Base-by-base conservation (phyloP, 2,888 invertebrate genomes). In the Doris montereyensis region DNA sequence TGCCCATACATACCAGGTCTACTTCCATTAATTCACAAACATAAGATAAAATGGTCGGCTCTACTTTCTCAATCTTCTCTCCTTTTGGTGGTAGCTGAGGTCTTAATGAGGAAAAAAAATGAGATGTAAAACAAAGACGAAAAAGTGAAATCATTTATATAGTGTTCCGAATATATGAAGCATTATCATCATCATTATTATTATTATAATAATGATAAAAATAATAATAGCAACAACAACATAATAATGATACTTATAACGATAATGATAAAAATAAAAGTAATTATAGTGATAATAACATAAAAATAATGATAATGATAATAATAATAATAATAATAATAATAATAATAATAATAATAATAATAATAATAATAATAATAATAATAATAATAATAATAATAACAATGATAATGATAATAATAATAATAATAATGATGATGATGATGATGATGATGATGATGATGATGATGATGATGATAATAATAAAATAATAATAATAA, bases 41-140 rank as follows among this genome's bases (percentile, higher is more conserved):
- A 32, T 75, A 79, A 4, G 28, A 34, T 4, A 79, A 75, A 2
- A 79, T 32, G 21, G 68, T 70, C 30, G 76, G 78, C 58, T 79
- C 78, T n/a, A 79, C 76, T 32, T 52, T 70, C 26, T 79, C 79
- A 8, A 74, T 58, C 28, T 32, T 75, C 35, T 79, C 75, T n/a
- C 79, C 79, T 5, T 68, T 75, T 2, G 79, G 79, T 0, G 79
- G 79, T 8, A 79, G 76, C 24, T 75, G 68, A n/a, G 79, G 79
- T 35, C 79, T 79, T n/a, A n/a, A n/a, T n/a, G n/a, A n/a, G n/a
- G n/a, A n/a, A n/a, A n/a, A n/a, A n/a, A n/a, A n/a, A n/a, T n/a
- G n/a, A n/a, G n/a, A n/a, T n/a, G n/a, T n/a, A n/a, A n/a, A n/a
- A n/a, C n/a, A n/a, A n/a, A n/a, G n/a, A n/a, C n/a, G n/a, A n/a